Base-by-base conservation (phyloP, 2,797 vertebrate genomes). In the Macroramphosus scolopax region DNA sequence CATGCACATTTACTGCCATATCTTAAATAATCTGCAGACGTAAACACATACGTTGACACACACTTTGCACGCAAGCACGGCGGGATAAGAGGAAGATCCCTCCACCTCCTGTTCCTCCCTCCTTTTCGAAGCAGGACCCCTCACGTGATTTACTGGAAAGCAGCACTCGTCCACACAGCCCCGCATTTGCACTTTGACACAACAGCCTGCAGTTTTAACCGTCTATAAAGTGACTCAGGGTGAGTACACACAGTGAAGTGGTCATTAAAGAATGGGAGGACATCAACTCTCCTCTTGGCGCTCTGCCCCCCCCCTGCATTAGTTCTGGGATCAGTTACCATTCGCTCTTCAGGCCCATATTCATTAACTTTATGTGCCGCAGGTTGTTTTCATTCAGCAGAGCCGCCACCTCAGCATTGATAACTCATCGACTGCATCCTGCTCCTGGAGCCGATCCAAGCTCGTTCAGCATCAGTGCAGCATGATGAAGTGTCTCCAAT, bases 91-190 rank as follows among this genome's bases (percentile, higher is more conserved):
- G 50, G 46, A 34, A 6, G 3, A 40, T n/a, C 5, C 7, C 17
- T 47, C 18, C 11, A 8, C 55, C 25, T 44, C 29, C 29, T 40
- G 53, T 40, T 32, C 17, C 43, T 54, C 47, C 29, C 55, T 49
- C 65, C 31, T 6, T 25, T 17, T 68, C 51, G 68, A 69, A 81
- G 38, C 49, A 37, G 61, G 60, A 77, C 65, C 72, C 56, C 75
- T 51, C 61, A 64, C 51, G 55, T 75, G 78, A 73, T 76, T 78
- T 63, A 65, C 62, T 63, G 58, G 41, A 67, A 60, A 58, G 62
- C 51, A 51, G 26, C 34, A 12, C 31, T 55, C 30, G 10, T 40
- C 34, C 46, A 31, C 57, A 66, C 35, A 56, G 37, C 48, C 57
- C 48, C 69, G 41, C 17, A 13, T 63, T 55, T 34, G 37, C 48